Percentiles rank a stretch among this genome's conserved stretches.
These are phyloP conservation scores for Chloroceryle inda DNA, from an alignment of 2,797 vertebrate species.

Conservation along the genomic window DNA sequence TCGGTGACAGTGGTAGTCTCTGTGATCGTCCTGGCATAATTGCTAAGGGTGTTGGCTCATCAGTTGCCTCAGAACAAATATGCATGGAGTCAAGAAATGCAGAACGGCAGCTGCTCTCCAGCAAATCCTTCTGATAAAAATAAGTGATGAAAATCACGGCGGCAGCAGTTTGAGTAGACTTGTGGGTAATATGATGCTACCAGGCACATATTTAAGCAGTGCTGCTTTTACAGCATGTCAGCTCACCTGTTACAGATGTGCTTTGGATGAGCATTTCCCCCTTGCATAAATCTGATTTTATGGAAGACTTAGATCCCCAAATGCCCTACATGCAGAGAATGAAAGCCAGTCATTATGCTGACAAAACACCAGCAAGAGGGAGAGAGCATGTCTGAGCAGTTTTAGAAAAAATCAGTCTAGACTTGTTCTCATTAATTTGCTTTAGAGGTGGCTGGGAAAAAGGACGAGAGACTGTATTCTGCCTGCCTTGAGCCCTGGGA, in stretches of 20 bases:
- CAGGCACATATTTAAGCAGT: background rate
- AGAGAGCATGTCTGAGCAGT: conserved; percentile 6
- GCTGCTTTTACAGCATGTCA: background rate
- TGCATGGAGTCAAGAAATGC: background rate
- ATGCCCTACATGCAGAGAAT: background rate
- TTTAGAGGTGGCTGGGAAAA: background rate
- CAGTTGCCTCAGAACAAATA: background rate
- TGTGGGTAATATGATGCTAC: background rate
- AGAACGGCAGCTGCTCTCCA: background rate
- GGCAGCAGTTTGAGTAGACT: background rate
- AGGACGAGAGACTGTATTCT: background rate
- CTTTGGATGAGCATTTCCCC: background rate
- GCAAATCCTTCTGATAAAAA: background rate
- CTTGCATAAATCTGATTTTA: background rate
- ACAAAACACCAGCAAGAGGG: background rate
- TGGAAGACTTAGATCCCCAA: background rate
- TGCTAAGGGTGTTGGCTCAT: conserved; percentile 29
- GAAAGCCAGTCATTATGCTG: background rate
- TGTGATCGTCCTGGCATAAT: background rate
- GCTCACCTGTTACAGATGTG: background rate
- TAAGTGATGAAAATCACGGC: background rate
- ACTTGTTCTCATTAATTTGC: conserved; percentile 25
- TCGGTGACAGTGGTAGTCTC: background rate
- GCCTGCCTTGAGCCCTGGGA: background rate
- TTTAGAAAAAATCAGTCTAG: conserved; percentile 5